These are phyloP conservation scores for Dryadula phaetusa DNA, from an alignment of 2,888 invertebrate genomes.

Conservation along the genomic window DNA sequence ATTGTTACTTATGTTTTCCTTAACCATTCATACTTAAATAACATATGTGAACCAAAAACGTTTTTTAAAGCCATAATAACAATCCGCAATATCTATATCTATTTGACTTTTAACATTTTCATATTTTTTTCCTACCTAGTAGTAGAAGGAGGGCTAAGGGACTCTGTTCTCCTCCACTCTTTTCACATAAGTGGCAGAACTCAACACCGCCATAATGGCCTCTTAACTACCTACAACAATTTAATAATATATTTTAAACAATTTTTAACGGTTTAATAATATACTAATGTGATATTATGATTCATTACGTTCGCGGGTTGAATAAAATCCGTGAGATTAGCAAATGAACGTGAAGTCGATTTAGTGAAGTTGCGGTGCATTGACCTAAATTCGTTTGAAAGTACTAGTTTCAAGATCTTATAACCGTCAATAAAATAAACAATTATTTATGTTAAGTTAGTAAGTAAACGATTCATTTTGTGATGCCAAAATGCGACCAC, in stretches of 20 bases:
- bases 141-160: too few species aligned
- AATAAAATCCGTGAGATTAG: constrained; percentile 31
- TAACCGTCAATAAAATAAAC: background rate
- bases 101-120: too few species aligned
- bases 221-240: too few species aligned
- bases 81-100: too few species aligned
- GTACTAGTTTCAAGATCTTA: constrained; percentile 18
- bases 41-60: background rate
- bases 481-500: background rate
- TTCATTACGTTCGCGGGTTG: constrained; percentile 25
- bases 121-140: too few species aligned
- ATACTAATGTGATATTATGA: constrained; percentile 13
- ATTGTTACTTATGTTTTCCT: background rate
- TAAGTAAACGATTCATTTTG: background rate
- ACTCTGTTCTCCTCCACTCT: too few species aligned
- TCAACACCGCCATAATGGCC: too few species aligned
- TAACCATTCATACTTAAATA: background rate
- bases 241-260: background rate
- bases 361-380: constrained; percentile 27
- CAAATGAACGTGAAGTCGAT: constrained; percentile 22
- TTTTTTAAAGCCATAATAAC: background rate
- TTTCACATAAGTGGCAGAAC: too few species aligned
- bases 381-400: constrained; percentile 35
- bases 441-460: background rate
- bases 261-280: background rate